Evolutionary conservation across 2,797 vertebrate species (phyloP).

Genomic region (Enteromius radiatus): DNA sequence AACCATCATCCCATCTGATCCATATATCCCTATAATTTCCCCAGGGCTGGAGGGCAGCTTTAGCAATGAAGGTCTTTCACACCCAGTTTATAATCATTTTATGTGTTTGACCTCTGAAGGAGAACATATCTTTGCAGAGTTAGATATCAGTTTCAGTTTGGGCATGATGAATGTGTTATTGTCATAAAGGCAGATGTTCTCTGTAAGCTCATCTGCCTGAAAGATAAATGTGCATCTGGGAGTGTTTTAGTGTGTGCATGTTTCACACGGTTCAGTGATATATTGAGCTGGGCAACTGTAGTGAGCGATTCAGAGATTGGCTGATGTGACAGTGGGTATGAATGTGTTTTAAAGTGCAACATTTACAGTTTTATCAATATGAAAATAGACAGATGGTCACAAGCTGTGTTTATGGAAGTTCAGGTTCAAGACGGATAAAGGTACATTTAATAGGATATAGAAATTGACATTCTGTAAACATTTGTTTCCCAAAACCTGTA

Average conservation of each 20-base stretch:
- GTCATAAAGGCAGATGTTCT: constrained; percentile 41
- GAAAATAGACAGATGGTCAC: constrained; percentile 16
- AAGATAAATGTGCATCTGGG: constrained; percentile 32
- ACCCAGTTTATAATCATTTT: constrained; percentile 19
- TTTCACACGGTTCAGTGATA: constrained; percentile 29
- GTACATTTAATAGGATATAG: background rate
- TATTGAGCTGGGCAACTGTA: constrained; percentile 16
- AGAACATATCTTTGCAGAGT: background rate
- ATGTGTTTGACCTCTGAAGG: constrained; percentile 24
- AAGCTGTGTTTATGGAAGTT: background rate
- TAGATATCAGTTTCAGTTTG: constrained; percentile 1
- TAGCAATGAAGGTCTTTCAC: constrained; percentile 35
- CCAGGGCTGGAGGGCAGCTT: constrained; percentile 14
- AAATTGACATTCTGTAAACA: background rate
- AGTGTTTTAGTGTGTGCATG: constrained; percentile 14
- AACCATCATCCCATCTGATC: constrained; percentile 16
- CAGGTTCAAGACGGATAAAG: background rate
- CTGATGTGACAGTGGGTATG: constrained; percentile 9
- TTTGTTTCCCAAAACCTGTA: background rate
- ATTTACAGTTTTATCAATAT: constrained; percentile 23
- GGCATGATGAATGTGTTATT: constrained; percentile 35
- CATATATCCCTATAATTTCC: constrained; percentile 19
- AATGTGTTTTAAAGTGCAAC: background rate
- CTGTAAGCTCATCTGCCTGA: constrained; percentile 28
- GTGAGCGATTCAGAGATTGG: background rate